Base-by-base conservation (phyloP, 2,113 vertebrate species). In the Condylura cristata region DNA sequence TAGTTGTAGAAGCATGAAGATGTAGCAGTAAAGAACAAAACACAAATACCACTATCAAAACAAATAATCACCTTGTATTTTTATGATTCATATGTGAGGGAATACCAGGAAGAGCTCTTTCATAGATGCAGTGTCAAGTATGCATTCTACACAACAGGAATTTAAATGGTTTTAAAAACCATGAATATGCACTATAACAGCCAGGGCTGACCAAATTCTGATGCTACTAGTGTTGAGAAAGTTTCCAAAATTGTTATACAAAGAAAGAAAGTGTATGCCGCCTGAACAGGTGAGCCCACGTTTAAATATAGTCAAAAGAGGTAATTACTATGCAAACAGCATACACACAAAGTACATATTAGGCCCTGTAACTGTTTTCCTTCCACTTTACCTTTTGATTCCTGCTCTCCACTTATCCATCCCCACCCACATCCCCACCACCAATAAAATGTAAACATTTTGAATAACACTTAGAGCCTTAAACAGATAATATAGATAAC, bases 71-170 rank as follows among this genome's bases (percentile, higher is more conserved):
- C 86, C 85, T 96, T 87, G 63, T 53, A 82, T 75, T 95, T 91
- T 96, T 92, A 97, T 93, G 75, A 97, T 96, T 94, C 90, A 24
- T 56, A 86, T 82, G 76, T 95, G 93, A 97, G 91, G 86, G 79
- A 97, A 97, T 96, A 97, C 60, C 72, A 91, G 66, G 91, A 96
- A 81, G 94, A 84, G 87, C 90, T 96, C 72, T 92, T 90, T 88
- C 86, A 94, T 88, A 96, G 95, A 89, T 32, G 48, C 0, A 58
- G 92, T 68, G 41, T 95, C 89, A 44, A 89, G 61, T 44, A 97
- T 92, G 90, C 83, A 94, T 1, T 0, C 7, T 63, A 8, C 28
- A 22, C 53, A 71, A 90, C 17, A 13, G 2, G 65, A 30, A 74
- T 86, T 70, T 44, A 39, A 85, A 71, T 37, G 30, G 39, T 46